Evolutionary conservation across 2,888 invertebrate species (phyloP), one percentile per base, ranked within the genome.

Genomic region (Priocnemis perturbator): DNA sequence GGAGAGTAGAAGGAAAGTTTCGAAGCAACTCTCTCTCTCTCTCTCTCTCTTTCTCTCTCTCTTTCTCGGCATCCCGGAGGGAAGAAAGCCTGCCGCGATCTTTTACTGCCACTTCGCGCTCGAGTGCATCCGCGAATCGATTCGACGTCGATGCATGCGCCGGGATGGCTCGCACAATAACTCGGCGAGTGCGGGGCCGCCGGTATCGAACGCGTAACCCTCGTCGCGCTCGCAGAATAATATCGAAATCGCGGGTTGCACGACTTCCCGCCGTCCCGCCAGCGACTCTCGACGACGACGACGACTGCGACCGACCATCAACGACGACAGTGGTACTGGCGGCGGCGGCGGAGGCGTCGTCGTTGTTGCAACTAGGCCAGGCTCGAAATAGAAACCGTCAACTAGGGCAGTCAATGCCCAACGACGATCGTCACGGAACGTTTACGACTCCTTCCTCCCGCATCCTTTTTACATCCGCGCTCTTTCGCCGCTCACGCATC

Each of bases 331-430:
- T 9, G 47, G 17, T 7, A 7, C 3, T 47, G 47, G 47, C 47
- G 47, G 47, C 47, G 47, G 9, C 47, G 47, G 47, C 7, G 47
- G 47, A n/a, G 47, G n/a, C 58, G 69, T n/a, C 67, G 57, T 57
- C 61, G 58, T 67, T 60, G 56, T 64, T 60, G 58, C 77, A 83
- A 83, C 69, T 83, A 83, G 82, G 83, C 74, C 84, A 79, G 70
- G 60, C 79, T 76, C 67, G 77, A 78, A 82, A 82, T 83, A 77
- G 79, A 81, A 81, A 77, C 71, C 73, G 69, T 71, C 74, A 76
- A 80, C 78, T 80, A 60, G 80, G 71, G 71, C 76, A 81, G 82
- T 73, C 82, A 76, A 78, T 82, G 76, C 73, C 69, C 81, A 79
- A 76, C 77, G 59, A 73, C 70, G 73, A 73, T 77, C 70, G 69